Conservation (phyloP, 2,797 vertebrate species). For the Neostethus bicornis region DNA sequence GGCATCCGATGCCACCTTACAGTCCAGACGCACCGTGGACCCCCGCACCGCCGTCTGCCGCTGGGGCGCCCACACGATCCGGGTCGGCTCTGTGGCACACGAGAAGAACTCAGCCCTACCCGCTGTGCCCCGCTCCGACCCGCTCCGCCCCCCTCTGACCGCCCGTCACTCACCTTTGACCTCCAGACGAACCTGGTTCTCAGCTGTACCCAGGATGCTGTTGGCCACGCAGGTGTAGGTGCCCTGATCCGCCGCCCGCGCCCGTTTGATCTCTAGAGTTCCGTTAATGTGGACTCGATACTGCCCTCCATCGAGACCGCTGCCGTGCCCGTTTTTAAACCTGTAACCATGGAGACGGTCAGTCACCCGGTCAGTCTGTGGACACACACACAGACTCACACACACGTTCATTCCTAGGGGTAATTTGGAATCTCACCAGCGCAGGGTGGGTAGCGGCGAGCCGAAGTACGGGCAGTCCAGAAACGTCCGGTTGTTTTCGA, state of each 20-base stretch:
- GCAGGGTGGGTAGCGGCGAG: conserved; percentile 90
- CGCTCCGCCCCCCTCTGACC: too few relatives aligned
- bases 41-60: conserved; percentile 83
- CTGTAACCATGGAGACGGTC: conserved; percentile 63
- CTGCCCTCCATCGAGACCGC: conserved; percentile 91
- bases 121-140: too few relatives aligned
- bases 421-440: conserved; percentile 86
- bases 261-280: conserved; percentile 88
- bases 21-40: conserved; percentile 82
- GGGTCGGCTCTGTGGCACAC: conserved; percentile 84
- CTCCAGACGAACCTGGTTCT: conserved; percentile 93
- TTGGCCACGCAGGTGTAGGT: conserved; percentile 96
- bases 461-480: conserved; percentile 95
- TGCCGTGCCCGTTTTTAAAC: conserved; percentile 98
- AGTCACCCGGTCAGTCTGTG: neutral
- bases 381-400: neutral
- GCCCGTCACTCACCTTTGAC: conserved; percentile 99
- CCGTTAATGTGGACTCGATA: conserved; percentile 91
- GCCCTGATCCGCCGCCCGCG: conserved; percentile 89
- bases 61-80: conserved; percentile 87
- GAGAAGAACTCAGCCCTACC: too few relatives aligned
- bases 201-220: conserved; percentile 89
- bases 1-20: conserved; percentile 86
- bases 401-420: too few relatives aligned
- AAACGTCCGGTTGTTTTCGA: conserved; percentile 89